phyloP scores from a whole-genome alignment of 2,797 vertebrate species.

The Neopelma chrysocephalum region DNA sequence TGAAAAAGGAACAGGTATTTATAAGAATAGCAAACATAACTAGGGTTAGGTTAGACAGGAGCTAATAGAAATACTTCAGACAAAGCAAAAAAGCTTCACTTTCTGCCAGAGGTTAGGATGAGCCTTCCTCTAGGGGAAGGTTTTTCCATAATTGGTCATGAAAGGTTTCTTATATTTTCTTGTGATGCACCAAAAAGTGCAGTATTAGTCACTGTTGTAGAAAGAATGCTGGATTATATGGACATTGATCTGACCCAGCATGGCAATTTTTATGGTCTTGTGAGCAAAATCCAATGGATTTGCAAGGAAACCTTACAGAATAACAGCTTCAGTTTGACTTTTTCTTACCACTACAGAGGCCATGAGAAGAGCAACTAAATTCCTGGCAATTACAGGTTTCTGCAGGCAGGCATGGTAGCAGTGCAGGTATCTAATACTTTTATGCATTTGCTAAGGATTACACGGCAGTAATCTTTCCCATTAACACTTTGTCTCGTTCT shows the following conservation, averaged over 20 bases:
- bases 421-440: background rate
- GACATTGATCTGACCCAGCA: conserved; percentile 59
- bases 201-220: conserved; percentile 57
- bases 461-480: background rate
- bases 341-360: background rate
- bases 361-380: background rate
- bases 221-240: conserved; percentile 56
- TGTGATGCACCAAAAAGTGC: conserved; percentile 38
- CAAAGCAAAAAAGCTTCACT: background rate
- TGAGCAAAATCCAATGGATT: conserved; percentile 57
- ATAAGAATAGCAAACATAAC: background rate
- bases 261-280: conserved; percentile 48
- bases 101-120: conserved; percentile 15
- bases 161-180: conserved; percentile 45
- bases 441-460: conserved; percentile 30
- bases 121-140: background rate
- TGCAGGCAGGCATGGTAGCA: background rate
- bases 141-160: conserved; percentile 41
- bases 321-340: conserved; percentile 16
- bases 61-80: background rate
- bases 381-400: conserved; percentile 19
- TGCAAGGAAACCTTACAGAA: conserved; percentile 31
- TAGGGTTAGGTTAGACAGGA: background rate
- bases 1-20: background rate
- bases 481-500: background rate